phyloP scores from a whole-genome alignment of 1,140 invertebrate species.

The Anastatus disparis region DNA sequence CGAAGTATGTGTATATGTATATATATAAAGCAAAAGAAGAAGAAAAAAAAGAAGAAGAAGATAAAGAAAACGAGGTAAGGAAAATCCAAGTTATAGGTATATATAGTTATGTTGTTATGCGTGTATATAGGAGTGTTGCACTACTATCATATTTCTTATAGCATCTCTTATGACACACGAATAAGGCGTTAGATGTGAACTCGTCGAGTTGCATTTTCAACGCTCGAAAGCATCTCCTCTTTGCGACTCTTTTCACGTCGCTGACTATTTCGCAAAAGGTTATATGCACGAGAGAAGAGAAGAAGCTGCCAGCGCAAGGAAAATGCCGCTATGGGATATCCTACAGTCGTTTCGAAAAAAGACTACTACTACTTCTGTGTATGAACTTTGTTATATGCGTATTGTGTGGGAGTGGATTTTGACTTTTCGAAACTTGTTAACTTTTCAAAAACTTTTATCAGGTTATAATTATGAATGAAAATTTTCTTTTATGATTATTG shows the following conservation, averaged over 20 bases:
- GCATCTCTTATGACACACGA: not conserved
- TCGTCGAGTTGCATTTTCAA: not conserved
- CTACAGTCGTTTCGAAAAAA: not conserved
- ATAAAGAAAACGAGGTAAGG: not conserved
- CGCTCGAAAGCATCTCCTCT: not conserved
- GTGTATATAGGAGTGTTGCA: too few species aligned
- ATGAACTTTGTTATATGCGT: too few species aligned
- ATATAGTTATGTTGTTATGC: too few species aligned
- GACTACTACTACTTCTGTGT: too few species aligned
- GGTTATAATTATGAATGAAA: too few species aligned
- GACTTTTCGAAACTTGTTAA: too few species aligned
- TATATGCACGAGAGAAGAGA: not conserved
- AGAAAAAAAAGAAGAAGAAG: constrained; percentile 18
- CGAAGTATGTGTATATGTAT: too few species aligned
- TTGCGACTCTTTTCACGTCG: not conserved
- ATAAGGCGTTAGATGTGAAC: not conserved
- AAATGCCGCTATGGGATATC: not conserved
- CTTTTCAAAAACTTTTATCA: too few species aligned
- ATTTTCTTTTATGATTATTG: too few species aligned
- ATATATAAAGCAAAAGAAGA: too few species aligned
- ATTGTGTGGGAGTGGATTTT: too few species aligned
- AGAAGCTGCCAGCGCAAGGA: not conserved
- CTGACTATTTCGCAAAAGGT: not conserved
- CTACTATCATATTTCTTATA: not conserved
- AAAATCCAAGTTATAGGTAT: not conserved